Evolutionary conservation across 2,113 vertebrate species (phyloP).

Genomic region (Limanda limanda): DNA sequence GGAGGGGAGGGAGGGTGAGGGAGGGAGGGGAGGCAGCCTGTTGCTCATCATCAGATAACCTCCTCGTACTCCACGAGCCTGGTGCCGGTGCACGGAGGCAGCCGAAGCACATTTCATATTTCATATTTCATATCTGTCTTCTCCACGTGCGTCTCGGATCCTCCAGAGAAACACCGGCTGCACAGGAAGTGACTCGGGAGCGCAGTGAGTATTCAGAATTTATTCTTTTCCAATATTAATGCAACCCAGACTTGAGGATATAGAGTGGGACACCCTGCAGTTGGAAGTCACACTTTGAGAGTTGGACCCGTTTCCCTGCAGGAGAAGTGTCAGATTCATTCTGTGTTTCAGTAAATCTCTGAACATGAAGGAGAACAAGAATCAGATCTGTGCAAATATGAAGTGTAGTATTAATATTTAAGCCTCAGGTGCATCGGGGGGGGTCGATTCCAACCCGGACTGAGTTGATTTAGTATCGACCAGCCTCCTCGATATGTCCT

Average conservation of each 20-base stretch:
- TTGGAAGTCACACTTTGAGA: slow-evolving; percentile 29
- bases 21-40: slow-evolving; percentile 72
- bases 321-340: no score
- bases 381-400: no score
- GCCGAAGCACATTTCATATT: slow-evolving; percentile 41
- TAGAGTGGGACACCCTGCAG: neutral
- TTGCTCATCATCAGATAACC: slow-evolving; percentile 80
- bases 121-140: no score
- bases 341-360: no score
- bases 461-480: neutral
- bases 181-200: slow-evolving; percentile 21
- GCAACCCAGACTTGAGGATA: slow-evolving; percentile 1
- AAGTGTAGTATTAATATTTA: no score
- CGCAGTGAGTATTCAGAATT: slow-evolving; percentile 65
- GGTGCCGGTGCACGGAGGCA: slow-evolving; percentile 45
- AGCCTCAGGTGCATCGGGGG: no score
- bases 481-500: slow-evolving; percentile 13
- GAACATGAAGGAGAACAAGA: no score
- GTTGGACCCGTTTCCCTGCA: neutral
- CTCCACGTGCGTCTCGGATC: neutral
- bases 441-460: no score
- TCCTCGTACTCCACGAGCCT: slow-evolving; percentile 57
- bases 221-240: neutral
- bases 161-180: slow-evolving; percentile 24
- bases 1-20: neutral